These are phyloP conservation scores for Mastigias papua DNA, from an alignment of 30 jellyfish, hydroid and myxozoan species.

Conservation along the genomic window DNA sequence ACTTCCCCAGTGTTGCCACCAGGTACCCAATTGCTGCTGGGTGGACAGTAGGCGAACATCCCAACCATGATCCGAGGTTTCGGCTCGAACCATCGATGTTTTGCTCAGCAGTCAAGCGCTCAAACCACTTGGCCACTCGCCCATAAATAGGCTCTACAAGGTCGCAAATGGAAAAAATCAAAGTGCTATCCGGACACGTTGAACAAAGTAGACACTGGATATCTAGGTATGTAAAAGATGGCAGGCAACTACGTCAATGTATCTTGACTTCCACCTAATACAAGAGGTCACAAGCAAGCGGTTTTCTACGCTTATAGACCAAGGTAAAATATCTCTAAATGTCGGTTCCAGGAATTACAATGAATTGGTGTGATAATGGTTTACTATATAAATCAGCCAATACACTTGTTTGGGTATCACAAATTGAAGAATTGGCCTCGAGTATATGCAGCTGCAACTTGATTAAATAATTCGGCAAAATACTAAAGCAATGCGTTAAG, in stretches of 20 bases:
- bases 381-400: conserved; percentile 12
- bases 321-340: not conserved
- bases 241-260: not conserved
- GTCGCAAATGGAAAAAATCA: too few relatives aligned
- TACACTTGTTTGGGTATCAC: not conserved
- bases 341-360: not conserved
- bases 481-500: conserved; percentile 11
- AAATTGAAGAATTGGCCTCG: not conserved
- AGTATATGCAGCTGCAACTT: conserved; percentile 45
- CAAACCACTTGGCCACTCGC: too few relatives aligned
- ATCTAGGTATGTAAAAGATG: not conserved
- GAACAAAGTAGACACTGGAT: not conserved
- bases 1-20: too few relatives aligned
- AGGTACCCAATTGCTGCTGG: too few relatives aligned
- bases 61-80: too few relatives aligned
- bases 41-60: too few relatives aligned
- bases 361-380: not conserved
- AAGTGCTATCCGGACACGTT: too few relatives aligned
- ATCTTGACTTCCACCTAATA: not conserved
- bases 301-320: not conserved
- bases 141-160: too few relatives aligned
- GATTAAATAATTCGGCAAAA: conserved; percentile 47
- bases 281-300: not conserved
- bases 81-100: too few relatives aligned
- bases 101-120: too few relatives aligned